These are phyloP conservation scores for Pyrgilauda ruficollis DNA, from an alignment of 2,113 vertebrate genomes.

Conservation along the genomic window DNA sequence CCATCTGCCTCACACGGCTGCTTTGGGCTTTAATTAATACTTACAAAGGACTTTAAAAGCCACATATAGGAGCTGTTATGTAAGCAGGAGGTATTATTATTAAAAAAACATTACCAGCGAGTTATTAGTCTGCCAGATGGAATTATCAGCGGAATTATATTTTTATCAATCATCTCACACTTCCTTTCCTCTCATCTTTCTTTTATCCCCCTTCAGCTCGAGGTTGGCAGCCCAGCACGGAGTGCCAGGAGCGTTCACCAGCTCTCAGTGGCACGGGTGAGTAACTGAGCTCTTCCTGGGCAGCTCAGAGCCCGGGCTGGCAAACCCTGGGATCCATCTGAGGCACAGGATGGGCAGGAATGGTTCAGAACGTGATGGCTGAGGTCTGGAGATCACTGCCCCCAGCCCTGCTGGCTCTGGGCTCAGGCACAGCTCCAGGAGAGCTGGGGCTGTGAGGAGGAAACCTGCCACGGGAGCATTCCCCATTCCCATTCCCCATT, in stretches of 20 bases:
- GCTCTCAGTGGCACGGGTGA: not conserved
- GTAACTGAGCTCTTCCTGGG: not conserved
- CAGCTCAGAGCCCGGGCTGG: not conserved
- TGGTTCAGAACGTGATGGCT: not conserved
- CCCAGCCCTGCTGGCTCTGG: not conserved
- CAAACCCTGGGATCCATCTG: not conserved
- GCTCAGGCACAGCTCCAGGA: not conserved
- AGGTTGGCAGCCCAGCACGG: not conserved
- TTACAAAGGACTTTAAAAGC: not conserved
- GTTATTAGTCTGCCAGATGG: constrained; percentile 16
- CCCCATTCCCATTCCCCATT: no score
- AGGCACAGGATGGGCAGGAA: not conserved
- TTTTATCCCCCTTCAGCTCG: not conserved
- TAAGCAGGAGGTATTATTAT: constrained; percentile 1
- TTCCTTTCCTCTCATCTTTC: not conserved
- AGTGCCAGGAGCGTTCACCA: not conserved
- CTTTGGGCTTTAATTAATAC: not conserved
- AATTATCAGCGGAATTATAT: not conserved
- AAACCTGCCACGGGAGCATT: not conserved
- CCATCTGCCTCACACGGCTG: constrained; percentile 7
- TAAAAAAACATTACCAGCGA: not conserved
- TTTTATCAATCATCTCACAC: not conserved
- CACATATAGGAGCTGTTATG: not conserved
- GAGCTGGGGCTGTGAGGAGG: not conserved
- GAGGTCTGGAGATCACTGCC: not conserved